A percentile compares a stretch with the other conserved stretches of the same genome.
Conservation (phyloP, 2,113 vertebrate species). For the Dicrurus megarhynchus region DNA sequence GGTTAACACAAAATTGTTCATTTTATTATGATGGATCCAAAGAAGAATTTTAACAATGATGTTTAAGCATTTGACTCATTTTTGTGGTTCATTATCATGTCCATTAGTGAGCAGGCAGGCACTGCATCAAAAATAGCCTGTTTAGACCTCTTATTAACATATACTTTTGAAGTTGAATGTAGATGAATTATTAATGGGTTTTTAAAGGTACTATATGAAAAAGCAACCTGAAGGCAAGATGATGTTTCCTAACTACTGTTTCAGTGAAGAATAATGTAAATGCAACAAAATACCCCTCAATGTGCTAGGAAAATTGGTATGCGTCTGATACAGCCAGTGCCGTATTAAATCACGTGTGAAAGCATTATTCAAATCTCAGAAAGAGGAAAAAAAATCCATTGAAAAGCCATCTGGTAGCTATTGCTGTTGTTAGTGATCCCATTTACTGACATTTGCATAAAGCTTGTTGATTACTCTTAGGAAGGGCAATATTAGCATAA, state of each 20-base stretch:
- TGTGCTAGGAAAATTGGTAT: neutral
- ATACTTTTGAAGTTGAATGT: conserved; percentile 3
- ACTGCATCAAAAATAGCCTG: conserved; percentile 26
- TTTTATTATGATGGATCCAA: conserved; percentile 55
- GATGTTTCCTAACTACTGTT: neutral
- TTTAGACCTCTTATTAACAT: conserved; percentile 40
- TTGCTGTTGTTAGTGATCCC: conserved; percentile 57
- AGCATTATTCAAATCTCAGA: conserved; percentile 44
- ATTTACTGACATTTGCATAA: conserved; percentile 51
- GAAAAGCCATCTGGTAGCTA: conserved; percentile 58
- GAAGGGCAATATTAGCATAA: conserved; percentile 61
- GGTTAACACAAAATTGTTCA: conserved; percentile 46
- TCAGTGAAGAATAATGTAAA: neutral
- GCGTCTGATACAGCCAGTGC: neutral
- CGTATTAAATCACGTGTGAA: conserved; percentile 34
- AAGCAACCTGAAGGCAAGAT: neutral
- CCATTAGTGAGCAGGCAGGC: conserved; percentile 53
- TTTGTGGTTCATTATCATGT: conserved; percentile 54
- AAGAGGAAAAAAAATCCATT: conserved; percentile 1
- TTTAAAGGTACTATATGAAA: conserved; percentile 28
- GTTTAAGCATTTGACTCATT: conserved; percentile 62
- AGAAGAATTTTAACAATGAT: conserved; percentile 61
- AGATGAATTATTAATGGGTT: conserved; percentile 47
- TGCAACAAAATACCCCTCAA: neutral
- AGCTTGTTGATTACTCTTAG: conserved; percentile 54